Evolutionary conservation across 2,113 vertebrate species (phyloP), one percentile per base, ranked within the genome.

Genomic region (Apteryx mantelli): DNA sequence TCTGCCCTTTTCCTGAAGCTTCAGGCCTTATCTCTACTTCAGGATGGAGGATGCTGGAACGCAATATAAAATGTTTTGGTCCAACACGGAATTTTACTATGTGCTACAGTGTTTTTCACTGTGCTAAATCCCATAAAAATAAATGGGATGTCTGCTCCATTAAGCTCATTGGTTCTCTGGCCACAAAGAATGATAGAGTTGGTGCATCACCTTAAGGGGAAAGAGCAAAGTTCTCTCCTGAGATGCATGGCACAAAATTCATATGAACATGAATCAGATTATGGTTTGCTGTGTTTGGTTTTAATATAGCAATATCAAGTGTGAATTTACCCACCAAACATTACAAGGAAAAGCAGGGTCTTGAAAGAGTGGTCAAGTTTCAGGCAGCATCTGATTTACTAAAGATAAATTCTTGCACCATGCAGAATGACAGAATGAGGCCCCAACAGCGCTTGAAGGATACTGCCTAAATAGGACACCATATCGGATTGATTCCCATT

Each of bases 61-160:
- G 61, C 55, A 56, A 11, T 2, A 22, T 70, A 50, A 73, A 90
- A 88, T 52, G 40, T 65, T 88, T 61, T 9, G 88, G 55, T 66
- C 91, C 58, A 60, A 64, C 0, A 1, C 70, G 75, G 79, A 26
- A 18, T 92, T 88, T 95, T 85, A 92, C 66, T 88, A 20, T 75
- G 71, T 44, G 70, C 82, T 36, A 82, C 6, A 13, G 61, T 66
- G 71, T 56, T 75, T 92, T 58, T 75, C 83, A 38, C 28, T 63
- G 40, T 65, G 70, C 81, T 66, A 63, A 61, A 70, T 34, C 53
- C 80, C 94, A 95, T 94, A 78, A 92, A 96, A 91, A 92, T 17
- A 86, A 94, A 96, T 92, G 83, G 61, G 61, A 86, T 91, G 21
- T 46, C 46, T 92, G 83, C 87, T 66, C 76, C 86, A 68, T 86